These are phyloP conservation scores for Sminthopsis crassicaudata DNA, from an alignment of 2,113 vertebrate species.

Conservation along the genomic window DNA sequence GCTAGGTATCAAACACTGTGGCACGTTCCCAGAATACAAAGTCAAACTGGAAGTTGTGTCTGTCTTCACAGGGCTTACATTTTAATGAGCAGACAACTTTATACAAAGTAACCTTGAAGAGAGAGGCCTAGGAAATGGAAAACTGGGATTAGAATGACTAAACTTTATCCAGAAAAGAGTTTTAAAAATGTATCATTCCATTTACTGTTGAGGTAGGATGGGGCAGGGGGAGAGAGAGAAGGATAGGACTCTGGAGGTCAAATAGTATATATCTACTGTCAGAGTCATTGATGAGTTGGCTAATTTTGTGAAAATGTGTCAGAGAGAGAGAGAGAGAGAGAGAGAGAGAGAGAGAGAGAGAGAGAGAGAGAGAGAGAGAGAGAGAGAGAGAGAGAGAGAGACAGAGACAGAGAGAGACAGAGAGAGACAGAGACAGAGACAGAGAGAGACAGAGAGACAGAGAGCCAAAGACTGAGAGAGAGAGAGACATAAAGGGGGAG, in stretches of 20 bases:
- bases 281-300: background rate
- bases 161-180: background rate
- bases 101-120: background rate
- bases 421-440: no score
- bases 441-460: no score
- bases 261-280: background rate
- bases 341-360: no score
- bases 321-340: no score
- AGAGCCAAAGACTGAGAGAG: no score
- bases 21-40: background rate
- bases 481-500: no score
- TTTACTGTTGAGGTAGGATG: no score
- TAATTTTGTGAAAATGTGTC: background rate
- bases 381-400: no score
- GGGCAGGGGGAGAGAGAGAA: no score
- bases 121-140: background rate
- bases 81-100: background rate
- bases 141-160: background rate
- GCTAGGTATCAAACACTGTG: background rate
- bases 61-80: background rate
- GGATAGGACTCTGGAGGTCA: background rate
- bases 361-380: no score
- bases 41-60: background rate
- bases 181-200: background rate
- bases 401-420: no score